Conservation (phyloP, 2,113 vertebrate genomes). For the Rana temporaria region DNA sequence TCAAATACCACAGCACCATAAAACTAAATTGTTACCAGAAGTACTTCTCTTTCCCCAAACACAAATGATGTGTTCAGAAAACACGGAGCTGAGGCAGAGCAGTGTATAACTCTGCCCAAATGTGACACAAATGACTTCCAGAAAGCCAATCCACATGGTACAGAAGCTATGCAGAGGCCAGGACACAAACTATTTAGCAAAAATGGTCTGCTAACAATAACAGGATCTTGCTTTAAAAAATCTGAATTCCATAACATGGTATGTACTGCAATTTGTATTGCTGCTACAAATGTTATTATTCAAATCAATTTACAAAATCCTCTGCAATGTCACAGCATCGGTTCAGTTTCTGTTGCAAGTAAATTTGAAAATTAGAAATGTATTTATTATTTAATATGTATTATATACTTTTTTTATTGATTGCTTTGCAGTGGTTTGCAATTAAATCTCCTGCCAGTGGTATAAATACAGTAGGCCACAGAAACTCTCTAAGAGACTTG, state of each 20-base stretch:
- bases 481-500: no score
- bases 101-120: neutral
- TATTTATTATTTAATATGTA: no score
- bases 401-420: no score
- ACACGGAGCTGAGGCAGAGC: neutral
- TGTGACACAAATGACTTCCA: neutral
- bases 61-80: neutral
- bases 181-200: neutral
- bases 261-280: neutral
- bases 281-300: no score
- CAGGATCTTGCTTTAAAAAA: neutral
- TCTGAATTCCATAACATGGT: neutral
- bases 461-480: no score
- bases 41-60: neutral
- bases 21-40: constrained; percentile 42
- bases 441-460: no score
- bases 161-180: neutral
- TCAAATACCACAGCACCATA: constrained; percentile 23
- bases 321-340: no score
- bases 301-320: no score
- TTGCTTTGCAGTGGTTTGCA: no score
- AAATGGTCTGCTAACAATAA: constrained; percentile 8
- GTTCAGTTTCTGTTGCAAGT: no score
- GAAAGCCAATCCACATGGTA: neutral
- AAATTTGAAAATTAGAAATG: no score